Base-by-base conservation (phyloP, 1,140 invertebrate species). In the Papilio xuthus region DNA sequence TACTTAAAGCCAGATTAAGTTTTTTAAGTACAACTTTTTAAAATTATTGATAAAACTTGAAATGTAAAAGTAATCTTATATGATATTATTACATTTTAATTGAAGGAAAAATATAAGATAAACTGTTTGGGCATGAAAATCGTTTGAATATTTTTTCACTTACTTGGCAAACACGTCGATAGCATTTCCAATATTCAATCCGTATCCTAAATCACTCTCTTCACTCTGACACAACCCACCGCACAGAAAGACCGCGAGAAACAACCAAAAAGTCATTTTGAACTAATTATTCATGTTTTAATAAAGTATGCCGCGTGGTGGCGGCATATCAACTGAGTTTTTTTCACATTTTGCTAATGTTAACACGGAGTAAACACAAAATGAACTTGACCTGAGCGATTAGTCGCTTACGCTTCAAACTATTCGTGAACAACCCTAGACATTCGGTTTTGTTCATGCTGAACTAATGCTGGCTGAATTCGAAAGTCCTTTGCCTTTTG, bases 91-190 rank as follows among this genome's bases (percentile, higher is more conserved):
- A 18, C 15, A 32, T 67, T 10, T 60, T 23, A 13, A 23, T 13
- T 0, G 26, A 60, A 60, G n/a, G 4, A 47, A 15, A 13, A 10
- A 47, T 47, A 13, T 53, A 60, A 13, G 56, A 13, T 60, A 60
- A 60, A 26, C 2, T 10, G 20, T 2, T 23, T 60, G 56, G 1
- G 60, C 18, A 41, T 20, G 15, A n/a, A 70, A 75, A 37, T 63
- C 20, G 28, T 13, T 56, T 47, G 10, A 78, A 71, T 70, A 79
- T 44, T 71, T 47, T 50, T 72, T 44, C 32, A 37, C 91, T 89
- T 82, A 93, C 92, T 93, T 93, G 1, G 92, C 92, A 72, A 93
- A 93, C 13, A 93, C 89, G 75, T 93, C 90, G 13, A 93, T 92
- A 18, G 92, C 85, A 56, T 92, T 89, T 26, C 92, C 92, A 72